Conservation (phyloP, 2,113 vertebrate species). For the Microcebus ravelobensis region DNA sequence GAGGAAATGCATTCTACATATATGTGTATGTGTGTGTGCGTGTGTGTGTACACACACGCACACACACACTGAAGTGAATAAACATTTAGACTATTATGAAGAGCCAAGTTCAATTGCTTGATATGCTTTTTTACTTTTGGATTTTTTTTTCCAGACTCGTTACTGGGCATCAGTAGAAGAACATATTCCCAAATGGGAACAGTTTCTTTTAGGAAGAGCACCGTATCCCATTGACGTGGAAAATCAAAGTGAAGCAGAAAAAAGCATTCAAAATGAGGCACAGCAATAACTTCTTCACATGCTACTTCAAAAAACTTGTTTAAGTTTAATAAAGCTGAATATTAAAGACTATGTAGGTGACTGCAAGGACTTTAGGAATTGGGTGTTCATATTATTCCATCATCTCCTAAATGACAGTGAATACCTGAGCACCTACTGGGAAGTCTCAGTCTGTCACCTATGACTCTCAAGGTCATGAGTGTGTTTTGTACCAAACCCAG, state of each 20-base stretch:
- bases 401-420: background rate
- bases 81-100: slow-evolving; percentile 78
- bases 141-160: slow-evolving; percentile 85
- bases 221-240: slow-evolving; percentile 83
- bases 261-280: slow-evolving; percentile 63
- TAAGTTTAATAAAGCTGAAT: slow-evolving; percentile 28
- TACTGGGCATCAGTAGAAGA: slow-evolving; percentile 93
- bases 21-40: slow-evolving; percentile 53
- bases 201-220: slow-evolving; percentile 90
- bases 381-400: background rate
- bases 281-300: slow-evolving; percentile 63
- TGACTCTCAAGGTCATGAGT: background rate
- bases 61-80: slow-evolving; percentile 74
- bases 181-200: slow-evolving; percentile 91
- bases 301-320: slow-evolving; percentile 61
- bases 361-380: slow-evolving; percentile 31
- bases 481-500: background rate
- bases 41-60: background rate
- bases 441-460: background rate
- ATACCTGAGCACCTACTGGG: background rate
- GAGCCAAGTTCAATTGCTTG: slow-evolving; percentile 81
- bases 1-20: slow-evolving; percentile 77
- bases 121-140: slow-evolving; percentile 74
- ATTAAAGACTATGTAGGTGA: slow-evolving; percentile 11
- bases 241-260: slow-evolving; percentile 76